Conservation (phyloP, 2,113 vertebrate species). For the Fulica atra region DNA sequence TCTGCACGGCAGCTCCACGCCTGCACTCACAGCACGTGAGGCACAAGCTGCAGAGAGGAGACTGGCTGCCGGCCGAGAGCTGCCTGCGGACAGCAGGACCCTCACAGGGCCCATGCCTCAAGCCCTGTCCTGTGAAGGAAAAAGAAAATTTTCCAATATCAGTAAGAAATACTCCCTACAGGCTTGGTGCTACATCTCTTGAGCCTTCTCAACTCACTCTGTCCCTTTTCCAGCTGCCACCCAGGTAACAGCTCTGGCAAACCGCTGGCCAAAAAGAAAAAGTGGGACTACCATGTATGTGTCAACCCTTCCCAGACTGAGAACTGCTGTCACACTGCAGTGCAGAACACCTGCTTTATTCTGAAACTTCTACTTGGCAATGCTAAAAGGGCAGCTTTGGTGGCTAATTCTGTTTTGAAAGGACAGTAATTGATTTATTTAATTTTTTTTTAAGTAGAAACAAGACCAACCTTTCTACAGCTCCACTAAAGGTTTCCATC, state of each 20-base stretch:
- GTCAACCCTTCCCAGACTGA: rapidly evolving
- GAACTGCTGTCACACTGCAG: background rate
- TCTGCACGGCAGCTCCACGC: background rate
- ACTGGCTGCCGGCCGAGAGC: background rate
- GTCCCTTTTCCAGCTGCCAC: background rate
- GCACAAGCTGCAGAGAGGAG: background rate
- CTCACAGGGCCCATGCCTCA: background rate
- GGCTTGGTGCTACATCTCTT: background rate
- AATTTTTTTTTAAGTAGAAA: background rate
- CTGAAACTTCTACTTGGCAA: background rate
- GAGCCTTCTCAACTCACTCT: background rate
- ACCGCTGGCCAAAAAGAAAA: background rate
- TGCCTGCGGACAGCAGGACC: background rate
- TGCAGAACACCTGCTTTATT: background rate
- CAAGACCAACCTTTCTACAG: background rate
- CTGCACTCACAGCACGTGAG: background rate
- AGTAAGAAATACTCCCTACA: background rate
- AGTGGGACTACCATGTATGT: background rate
- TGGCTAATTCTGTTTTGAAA: conserved; percentile 5
- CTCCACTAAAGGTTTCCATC: background rate
- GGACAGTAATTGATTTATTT: background rate
- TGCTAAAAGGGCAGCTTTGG: background rate
- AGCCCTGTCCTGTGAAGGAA: background rate
- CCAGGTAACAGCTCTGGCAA: background rate
- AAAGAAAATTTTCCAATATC: background rate